Conservation (phyloP, 2,113 vertebrate species). For the Pyrgilauda ruficollis region DNA sequence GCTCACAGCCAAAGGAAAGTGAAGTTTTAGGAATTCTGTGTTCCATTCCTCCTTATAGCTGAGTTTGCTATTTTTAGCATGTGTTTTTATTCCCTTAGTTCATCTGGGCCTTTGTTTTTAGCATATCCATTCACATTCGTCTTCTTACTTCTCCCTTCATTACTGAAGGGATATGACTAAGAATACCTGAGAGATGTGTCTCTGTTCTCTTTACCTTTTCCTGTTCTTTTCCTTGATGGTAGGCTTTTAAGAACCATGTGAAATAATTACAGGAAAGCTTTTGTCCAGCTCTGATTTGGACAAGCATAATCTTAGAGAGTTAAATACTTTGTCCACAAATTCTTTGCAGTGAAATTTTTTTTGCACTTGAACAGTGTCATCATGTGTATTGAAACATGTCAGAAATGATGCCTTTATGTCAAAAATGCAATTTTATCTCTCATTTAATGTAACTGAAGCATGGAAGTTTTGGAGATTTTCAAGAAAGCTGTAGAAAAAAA, state of each 20-base stretch:
- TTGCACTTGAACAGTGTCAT: neutral
- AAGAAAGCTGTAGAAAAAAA: neutral
- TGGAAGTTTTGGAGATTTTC: neutral
- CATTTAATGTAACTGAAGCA: neutral
- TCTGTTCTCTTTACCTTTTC: neutral
- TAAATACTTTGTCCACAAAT: neutral
- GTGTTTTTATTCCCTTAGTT: neutral
- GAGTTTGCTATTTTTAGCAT: neutral
- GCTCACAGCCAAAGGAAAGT: neutral
- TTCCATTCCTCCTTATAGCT: neutral
- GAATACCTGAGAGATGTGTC: neutral
- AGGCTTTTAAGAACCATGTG: neutral
- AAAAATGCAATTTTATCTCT: neutral
- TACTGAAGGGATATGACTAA: neutral
- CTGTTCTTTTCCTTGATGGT: neutral
- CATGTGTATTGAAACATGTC: fast-evolving
- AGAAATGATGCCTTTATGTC: neutral
- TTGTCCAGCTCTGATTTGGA: neutral
- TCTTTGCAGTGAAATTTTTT: neutral
- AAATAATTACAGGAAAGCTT: neutral
- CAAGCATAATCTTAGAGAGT: neutral
- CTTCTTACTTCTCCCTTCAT: neutral
- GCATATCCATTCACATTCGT: fast-evolving
- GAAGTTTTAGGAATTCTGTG: neutral
- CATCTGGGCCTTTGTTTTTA: neutral